Evolutionary conservation across 1,140 invertebrate species (phyloP), one percentile per base, ranked within the genome.

Genomic region (Drosophila bocqueti): DNA sequence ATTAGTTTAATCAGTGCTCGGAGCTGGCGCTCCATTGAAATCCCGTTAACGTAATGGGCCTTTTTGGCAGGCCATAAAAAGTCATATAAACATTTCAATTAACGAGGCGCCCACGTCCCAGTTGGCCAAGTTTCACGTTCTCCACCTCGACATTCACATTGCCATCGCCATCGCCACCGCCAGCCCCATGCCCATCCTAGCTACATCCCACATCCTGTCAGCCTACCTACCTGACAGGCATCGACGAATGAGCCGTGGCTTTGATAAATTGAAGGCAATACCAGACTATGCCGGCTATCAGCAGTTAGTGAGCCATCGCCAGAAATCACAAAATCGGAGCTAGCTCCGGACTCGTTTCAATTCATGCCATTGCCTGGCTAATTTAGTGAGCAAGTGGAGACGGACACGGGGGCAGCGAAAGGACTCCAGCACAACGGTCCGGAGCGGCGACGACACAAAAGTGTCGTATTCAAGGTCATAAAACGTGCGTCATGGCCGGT

Each of bases 61-160:
- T 84, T 85, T 89, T 89, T 79, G 85, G 74, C 84, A 89, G 85
- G 64, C 85, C 86, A 89, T 90, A 89, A 90, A 87, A 90, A 90
- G 82, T 85, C 85, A 89, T 85, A 89, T 89, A 89, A 89, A 90
- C 85, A 89, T 89, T 89, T 89, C 85, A 89, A 89, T 89, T 90
- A 89, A 81, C 82, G 75, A 68, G 75, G 11, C 66, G 71, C 77
- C 76, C 85, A 89, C 85, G 85, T 89, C 71, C 54, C 55, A 45
- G 45, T 43, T 61, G 73, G 60, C 66, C 72, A 68, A 46, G 59
- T 76, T 68, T 34, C 65, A 52, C 40, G 43, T 36, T 26, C 57
- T 11, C 42, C 36, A 38, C 5, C 36, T 18, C 49, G 49, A 31
- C 49, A 52, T 11, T 52, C 49, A 50, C 49, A 50, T 31, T 16